These are phyloP conservation scores for Meriones unguiculatus DNA, from an alignment of 2,113 vertebrate species.

Conservation along the genomic window DNA sequence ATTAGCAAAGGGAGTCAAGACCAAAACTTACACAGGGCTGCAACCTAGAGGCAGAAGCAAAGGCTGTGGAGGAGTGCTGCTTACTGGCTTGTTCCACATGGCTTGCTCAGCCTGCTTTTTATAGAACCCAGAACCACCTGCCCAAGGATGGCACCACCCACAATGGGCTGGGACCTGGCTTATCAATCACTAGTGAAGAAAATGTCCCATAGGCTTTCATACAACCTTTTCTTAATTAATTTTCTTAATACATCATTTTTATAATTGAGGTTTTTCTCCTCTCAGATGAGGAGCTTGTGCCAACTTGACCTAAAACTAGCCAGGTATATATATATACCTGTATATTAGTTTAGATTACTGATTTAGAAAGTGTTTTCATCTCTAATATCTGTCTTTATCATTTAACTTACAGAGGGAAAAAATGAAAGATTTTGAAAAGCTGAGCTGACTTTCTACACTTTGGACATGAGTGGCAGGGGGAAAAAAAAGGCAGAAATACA, in stretches of 20 bases:
- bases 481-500: slow-evolving; percentile 22
- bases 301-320: not conserved
- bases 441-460: slow-evolving; percentile 4
- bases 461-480: not conserved
- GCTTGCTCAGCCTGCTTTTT: not conserved
- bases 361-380: slow-evolving; percentile 30
- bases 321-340: too few species aligned
- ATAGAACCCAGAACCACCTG: not conserved
- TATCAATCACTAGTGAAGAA: not conserved
- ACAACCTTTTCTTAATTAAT: too few species aligned
- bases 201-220: too few species aligned
- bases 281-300: not conserved
- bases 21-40: not conserved
- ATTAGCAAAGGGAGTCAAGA: not conserved
- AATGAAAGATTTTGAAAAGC: slow-evolving; percentile 36
- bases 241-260: not conserved
- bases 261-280: not conserved
- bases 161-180: not conserved
- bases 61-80: not conserved
- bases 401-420: slow-evolving; percentile 49
- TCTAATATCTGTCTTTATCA: slow-evolving; percentile 22
- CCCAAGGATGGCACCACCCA: not conserved
- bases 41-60: not conserved
- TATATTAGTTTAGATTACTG: slow-evolving; percentile 34
- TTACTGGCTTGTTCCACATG: not conserved